Base-by-base conservation (phyloP, 2,113 vertebrate genomes). In the Xyrauchen texanus region DNA sequence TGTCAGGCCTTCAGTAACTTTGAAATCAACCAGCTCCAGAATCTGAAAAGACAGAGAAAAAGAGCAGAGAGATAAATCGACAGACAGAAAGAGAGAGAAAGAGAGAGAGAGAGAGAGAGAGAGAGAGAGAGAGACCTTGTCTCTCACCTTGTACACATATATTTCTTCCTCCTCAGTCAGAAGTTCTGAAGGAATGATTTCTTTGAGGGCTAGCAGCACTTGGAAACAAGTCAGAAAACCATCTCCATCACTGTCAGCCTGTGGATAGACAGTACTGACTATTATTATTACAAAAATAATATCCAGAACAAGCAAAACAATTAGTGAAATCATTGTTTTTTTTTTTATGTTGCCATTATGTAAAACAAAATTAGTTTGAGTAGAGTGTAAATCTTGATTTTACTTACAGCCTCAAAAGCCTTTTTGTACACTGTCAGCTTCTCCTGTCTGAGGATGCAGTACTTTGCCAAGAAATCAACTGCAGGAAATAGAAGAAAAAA, bases 401-500 rank as follows among this genome's bases (percentile, higher is more conserved):
- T 90, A 95, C 95, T 95, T 92, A 93, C 94, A 52, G 90, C 94
- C 94, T 97, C 93, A 95, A 99, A 99, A 92, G 93, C 93, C 87
- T 91, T 94, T 96, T 96, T 96, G 94, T 98, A 91, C 84, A 90
- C 88, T 0, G 91, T 92, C 93, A 97, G 88, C 93, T 95, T 96
- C 92, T 97, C 94, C 87, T 91, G 91, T 89, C 92, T 95, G 92
- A 97, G 96, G 91, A 98, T 95, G 90, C 94, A 92, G 87, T 91
- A 95, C 92, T 96, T 96, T 92, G 95, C 94, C 94, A 98, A 93
- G 92, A 99, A 97, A 93, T 96, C 91, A 88, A 94, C 94, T 93
- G 92, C 85, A 92, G 91, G 87, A 90, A 87, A 89, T 85, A 92
- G 91, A 87, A 90, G 86, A 89, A 80, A 87, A 86, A 82, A 67